phyloP scores from a whole-genome alignment of 2,113 vertebrate species.

The Ptychochromis oligacanthus region DNA sequence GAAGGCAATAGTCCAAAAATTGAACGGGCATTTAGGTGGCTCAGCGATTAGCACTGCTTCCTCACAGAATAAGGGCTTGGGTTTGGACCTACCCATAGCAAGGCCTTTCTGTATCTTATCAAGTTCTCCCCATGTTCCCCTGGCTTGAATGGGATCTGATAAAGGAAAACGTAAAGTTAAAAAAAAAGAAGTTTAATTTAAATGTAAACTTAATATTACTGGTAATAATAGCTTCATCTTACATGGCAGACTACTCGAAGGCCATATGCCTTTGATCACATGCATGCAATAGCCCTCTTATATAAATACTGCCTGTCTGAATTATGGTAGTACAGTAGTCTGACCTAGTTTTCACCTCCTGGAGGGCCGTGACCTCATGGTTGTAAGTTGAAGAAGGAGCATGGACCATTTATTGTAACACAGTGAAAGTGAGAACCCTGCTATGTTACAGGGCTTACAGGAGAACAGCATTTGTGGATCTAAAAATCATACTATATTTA shows the following conservation, averaged over 20 bases:
- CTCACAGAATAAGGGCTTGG: no score
- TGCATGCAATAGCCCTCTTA: no score
- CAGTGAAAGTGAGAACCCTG: slow-evolving; percentile 33
- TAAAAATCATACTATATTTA: not conserved
- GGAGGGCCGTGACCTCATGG: slow-evolving; percentile 28
- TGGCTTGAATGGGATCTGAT: not conserved
- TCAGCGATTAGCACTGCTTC: no score
- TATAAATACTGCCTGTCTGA: not conserved
- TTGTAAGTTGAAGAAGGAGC: slow-evolving; percentile 20
- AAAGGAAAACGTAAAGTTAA: not conserved
- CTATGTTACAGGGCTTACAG: not conserved
- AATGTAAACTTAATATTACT: not conserved
- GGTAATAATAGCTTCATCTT: not conserved
- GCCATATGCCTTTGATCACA: not conserved
- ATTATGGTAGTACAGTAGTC: not conserved
- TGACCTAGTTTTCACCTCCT: slow-evolving; percentile 50
- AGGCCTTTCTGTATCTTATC: no score
- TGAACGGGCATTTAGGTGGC: not conserved
- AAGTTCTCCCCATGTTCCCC: no score
- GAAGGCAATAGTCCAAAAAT: not conserved
- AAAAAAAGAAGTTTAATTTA: not conserved
- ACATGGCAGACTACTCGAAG: not conserved
- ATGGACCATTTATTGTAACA: slow-evolving; percentile 29
- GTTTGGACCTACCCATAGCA: no score
- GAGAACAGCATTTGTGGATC: not conserved